A percentile compares a stretch with the other conserved stretches of the same genome.
Conservation (phyloP, 2,888 invertebrate species). For the Brachylomia viminalis region DNA sequence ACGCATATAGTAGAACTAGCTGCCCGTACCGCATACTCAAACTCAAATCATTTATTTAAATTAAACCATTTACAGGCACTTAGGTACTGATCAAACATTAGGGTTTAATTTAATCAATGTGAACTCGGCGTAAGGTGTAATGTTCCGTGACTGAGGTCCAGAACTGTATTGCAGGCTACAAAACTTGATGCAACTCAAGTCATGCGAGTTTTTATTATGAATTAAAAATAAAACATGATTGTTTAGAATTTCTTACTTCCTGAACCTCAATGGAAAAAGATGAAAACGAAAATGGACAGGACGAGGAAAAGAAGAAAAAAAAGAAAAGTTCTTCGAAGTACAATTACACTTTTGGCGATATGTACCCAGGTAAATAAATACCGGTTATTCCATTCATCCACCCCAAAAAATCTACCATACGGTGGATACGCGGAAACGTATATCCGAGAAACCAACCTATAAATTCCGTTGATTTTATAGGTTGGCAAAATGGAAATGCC, state of each 20-base stretch:
- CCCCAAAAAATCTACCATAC: too few relatives aligned
- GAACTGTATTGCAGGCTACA: not conserved
- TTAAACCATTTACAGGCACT: not conserved
- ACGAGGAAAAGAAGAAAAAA: conserved; percentile 80
- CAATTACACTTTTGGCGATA: conserved; percentile 88
- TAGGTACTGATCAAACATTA: not conserved
- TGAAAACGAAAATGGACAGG: conserved; percentile 78
- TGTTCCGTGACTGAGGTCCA: not conserved
- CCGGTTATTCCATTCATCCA: too few relatives aligned
- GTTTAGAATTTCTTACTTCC: conserved; percentile 38
- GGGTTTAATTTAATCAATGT: not conserved
- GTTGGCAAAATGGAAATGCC: too few relatives aligned
- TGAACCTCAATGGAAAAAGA: conserved; percentile 79
- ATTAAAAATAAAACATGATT: conserved; percentile 27
- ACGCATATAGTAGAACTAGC: not conserved
- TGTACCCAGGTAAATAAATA: conserved; percentile 87
- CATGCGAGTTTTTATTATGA: not conserved
- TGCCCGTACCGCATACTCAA: not conserved
- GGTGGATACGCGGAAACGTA: too few relatives aligned
- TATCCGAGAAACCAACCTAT: too few relatives aligned
- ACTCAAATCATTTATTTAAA: not conserved
- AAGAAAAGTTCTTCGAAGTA: conserved; percentile 86
- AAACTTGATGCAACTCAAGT: not conserved
- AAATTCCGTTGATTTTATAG: too few relatives aligned
- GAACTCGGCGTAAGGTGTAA: not conserved